phyloP scores from a whole-genome alignment of 2,888 invertebrate genomes.

The Synanthedon tipuliformis region DNA sequence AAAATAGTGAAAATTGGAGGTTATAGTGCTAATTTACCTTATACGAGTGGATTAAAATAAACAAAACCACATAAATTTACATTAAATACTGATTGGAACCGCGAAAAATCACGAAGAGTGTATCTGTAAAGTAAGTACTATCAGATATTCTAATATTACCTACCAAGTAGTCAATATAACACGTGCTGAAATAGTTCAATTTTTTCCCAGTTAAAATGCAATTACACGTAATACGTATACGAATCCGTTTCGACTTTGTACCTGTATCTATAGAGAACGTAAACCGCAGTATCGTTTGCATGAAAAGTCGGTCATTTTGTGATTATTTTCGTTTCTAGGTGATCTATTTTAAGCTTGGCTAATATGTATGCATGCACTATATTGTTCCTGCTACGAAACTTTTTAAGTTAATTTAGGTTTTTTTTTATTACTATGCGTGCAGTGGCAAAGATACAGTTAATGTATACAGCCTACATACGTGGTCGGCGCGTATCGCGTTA shows the following conservation, averaged over 20 bases:
- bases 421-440: background rate
- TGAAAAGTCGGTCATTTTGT: constrained; percentile 24
- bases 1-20: constrained; percentile 46
- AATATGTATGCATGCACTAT: background rate
- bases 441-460: background rate
- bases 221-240: constrained; percentile 21
- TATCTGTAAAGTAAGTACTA: constrained; percentile 42
- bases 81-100: constrained; percentile 16
- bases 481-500: background rate
- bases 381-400: constrained; percentile 22
- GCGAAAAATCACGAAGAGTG: constrained; percentile 28
- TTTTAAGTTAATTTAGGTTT: constrained; percentile 7
- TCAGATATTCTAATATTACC: constrained; percentile 21
- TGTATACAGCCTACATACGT: constrained; percentile 1
- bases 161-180: constrained; percentile 23
- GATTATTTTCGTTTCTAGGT: constrained; percentile 43
- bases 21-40: constrained; percentile 51
- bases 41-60: constrained; percentile 36
- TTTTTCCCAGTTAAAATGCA: constrained; percentile 32
- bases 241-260: constrained; percentile 26
- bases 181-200: constrained; percentile 39
- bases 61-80: constrained; percentile 13
- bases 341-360: constrained; percentile 46
- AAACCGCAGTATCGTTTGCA: constrained; percentile 9
- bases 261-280: constrained; percentile 11